phyloP scores from a whole-genome alignment of 2,797 vertebrate species.

The Fratercula arctica region DNA sequence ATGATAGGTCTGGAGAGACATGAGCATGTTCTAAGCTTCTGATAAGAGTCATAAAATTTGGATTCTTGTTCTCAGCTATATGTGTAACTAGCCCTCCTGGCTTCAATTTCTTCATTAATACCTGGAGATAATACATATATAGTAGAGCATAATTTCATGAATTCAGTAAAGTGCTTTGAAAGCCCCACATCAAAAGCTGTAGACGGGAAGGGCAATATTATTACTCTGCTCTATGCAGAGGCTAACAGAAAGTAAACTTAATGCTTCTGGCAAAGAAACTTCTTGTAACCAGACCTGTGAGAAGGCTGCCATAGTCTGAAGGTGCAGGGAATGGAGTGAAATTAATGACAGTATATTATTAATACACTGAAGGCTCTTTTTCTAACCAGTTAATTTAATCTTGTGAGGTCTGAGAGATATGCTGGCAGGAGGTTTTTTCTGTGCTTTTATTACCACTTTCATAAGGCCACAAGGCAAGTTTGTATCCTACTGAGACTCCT shows the following conservation, averaged over 20 bases:
- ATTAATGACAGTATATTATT: background rate
- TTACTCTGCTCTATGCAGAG: background rate
- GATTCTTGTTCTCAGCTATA: background rate
- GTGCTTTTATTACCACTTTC: conserved; percentile 7
- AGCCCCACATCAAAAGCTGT: background rate
- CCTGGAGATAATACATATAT: background rate
- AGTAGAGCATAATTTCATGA: background rate
- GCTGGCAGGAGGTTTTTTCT: background rate
- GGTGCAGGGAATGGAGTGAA: background rate
- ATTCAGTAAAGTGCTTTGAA: background rate
- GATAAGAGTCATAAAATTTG: background rate
- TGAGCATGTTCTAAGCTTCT: background rate
- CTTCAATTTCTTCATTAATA: background rate
- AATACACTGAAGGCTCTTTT: background rate
- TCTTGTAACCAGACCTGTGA: background rate
- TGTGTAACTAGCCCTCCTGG: background rate
- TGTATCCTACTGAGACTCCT: background rate
- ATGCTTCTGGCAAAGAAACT: background rate
- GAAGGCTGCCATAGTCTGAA: background rate
- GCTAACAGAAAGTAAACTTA: background rate
- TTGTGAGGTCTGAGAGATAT: background rate
- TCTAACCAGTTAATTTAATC: background rate
- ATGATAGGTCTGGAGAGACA: background rate
- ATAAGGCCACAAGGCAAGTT: background rate
- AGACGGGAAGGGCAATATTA: background rate